Percentiles rank a stretch among this genome's conserved stretches.
phyloP scores from a whole-genome alignment of 64 coral and sea anemone genomes.

The Hydrozoanthus tunicans region DNA sequence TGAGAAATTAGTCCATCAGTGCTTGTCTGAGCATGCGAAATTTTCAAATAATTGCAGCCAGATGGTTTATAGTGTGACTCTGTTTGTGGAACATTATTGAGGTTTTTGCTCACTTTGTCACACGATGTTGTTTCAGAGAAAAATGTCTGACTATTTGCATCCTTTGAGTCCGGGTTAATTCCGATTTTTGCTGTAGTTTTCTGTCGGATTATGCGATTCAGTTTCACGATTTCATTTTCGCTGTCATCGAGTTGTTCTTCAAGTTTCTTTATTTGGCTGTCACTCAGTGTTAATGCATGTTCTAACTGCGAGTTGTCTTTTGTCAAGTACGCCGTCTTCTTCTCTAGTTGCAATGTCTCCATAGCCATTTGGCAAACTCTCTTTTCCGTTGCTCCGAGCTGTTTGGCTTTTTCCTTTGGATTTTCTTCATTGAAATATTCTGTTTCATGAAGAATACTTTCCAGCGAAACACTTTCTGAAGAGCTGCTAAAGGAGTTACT shows the following conservation, averaged over 20 bases:
- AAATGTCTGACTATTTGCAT: background rate
- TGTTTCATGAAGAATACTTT: constrained; percentile 16
- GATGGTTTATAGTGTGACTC: background rate
- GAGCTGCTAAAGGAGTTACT: background rate
- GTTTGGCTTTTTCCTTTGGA: background rate
- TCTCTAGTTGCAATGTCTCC: constrained; percentile 77
- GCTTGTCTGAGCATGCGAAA: constrained; percentile 1
- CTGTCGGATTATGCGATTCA: background rate
- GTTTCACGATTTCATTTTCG: constrained; percentile 20
- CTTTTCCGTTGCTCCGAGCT: background rate
- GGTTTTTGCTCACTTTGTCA: background rate
- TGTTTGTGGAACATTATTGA: background rate
- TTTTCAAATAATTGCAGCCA: background rate
- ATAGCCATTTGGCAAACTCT: constrained; percentile 59
- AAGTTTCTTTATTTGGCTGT: constrained; percentile 49
- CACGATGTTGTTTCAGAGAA: background rate
- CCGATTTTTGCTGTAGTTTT: too few relatives aligned
- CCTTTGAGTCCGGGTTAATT: background rate
- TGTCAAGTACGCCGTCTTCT: constrained; percentile 66
- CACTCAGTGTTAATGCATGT: constrained; percentile 50
- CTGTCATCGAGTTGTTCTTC: constrained; percentile 60
- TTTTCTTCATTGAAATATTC: background rate
- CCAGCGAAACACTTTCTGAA: background rate
- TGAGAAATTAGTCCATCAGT: background rate
- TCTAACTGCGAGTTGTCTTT: constrained; percentile 62